phyloP scores from a whole-genome alignment of 2,113 vertebrate species.

The zebrafish (Danio rerio) region DNA sequence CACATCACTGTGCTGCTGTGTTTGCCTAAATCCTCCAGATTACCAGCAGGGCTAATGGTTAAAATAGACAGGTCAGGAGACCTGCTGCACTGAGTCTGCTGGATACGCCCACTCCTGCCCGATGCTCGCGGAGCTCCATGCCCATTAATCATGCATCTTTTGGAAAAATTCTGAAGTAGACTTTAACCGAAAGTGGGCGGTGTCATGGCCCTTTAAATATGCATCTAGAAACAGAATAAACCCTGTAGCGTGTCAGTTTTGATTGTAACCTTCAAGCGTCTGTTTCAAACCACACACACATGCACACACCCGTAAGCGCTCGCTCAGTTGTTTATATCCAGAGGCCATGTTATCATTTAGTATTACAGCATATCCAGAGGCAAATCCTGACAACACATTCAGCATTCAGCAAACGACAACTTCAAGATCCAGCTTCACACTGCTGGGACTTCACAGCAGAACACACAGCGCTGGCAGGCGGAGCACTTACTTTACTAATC shows the following conservation, averaged over 20 bases:
- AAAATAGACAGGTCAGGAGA: too few species aligned
- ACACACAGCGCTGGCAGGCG: constrained; percentile 71
- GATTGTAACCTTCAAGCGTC: background rate
- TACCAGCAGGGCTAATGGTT: too few species aligned
- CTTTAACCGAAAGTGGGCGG: too few species aligned
- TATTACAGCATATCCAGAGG: constrained; percentile 25
- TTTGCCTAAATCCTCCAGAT: too few species aligned
- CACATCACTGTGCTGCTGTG: too few species aligned
- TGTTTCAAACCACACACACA: constrained; percentile 3
- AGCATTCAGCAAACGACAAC: background rate
- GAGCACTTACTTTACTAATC: constrained; percentile 77
- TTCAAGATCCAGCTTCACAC: background rate
- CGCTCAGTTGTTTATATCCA: constrained; percentile 9
- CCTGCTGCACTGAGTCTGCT: too few species aligned
- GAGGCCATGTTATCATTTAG: constrained; percentile 31
- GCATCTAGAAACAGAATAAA: background rate
- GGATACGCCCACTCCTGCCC: too few species aligned
- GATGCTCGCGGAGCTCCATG: too few species aligned
- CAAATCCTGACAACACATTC: constrained; percentile 16
- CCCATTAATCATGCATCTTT: too few species aligned
- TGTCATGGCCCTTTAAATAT: too few species aligned
- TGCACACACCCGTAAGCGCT: background rate
- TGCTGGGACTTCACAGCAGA: constrained; percentile 65
- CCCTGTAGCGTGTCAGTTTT: background rate
- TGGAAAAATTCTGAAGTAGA: too few species aligned